A percentile compares a stretch with the other conserved stretches of the same genome.
Conservation (phyloP, 1,140 invertebrate species). For the Calephelis nemesis region DNA sequence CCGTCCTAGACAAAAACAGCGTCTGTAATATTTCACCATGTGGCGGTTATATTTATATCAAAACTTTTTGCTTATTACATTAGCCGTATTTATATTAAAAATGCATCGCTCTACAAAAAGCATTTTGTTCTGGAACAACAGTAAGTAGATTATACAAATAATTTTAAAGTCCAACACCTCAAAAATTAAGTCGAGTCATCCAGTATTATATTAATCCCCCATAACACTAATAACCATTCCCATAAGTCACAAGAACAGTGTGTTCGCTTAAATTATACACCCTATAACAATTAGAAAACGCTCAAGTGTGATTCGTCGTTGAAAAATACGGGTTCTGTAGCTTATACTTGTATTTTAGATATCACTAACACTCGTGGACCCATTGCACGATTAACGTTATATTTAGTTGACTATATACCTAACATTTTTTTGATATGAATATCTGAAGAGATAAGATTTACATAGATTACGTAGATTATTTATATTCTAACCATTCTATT, state of each 20-base stretch:
- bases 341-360: neutral
- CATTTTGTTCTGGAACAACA: conserved; percentile 12
- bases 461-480: no score
- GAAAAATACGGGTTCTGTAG: neutral
- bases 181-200: conserved; percentile 13
- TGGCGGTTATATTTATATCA: no score
- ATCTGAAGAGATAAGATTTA: no score
- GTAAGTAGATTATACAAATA: conserved; percentile 9
- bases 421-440: no score
- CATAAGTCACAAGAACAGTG: conserved; percentile 44
- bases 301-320: neutral
- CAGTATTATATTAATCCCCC: conserved; percentile 3
- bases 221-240: conserved; percentile 35
- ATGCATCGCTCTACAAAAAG: neutral
- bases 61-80: neutral
- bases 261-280: conserved; percentile 58
- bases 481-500: no score
- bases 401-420: no score
- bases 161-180: conserved; percentile 16
- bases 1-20: no score
- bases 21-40: no score
- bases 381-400: no score
- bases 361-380: no score
- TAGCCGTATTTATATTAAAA: neutral
- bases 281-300: conserved; percentile 50